Percentiles rank a stretch among this genome's conserved stretches.
Conservation (phyloP, 2,888 invertebrate genomes). For the Tetropium fuscum region DNA sequence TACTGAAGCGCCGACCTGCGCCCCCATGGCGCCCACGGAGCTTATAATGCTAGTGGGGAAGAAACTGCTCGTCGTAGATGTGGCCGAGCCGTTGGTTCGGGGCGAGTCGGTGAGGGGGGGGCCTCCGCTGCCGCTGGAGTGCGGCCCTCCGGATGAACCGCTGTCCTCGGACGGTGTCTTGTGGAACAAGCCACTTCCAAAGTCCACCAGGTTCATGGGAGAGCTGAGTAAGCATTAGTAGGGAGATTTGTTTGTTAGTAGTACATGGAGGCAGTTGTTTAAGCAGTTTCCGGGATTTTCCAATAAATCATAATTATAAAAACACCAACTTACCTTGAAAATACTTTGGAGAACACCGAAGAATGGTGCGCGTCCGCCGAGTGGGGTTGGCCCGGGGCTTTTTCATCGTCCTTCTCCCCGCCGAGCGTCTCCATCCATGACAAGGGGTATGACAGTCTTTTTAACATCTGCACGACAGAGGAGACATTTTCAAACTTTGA, state of each 20-base stretch:
- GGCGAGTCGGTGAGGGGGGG: conserved; percentile 67
- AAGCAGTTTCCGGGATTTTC: too few species aligned
- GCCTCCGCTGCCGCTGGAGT: conserved; percentile 67
- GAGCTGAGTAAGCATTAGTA: conserved; percentile 70
- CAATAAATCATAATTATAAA: too few species aligned
- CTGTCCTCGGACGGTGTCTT: conserved; percentile 94
- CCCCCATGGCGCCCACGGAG: conserved; percentile 63
- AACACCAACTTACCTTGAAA: conserved; percentile 78
- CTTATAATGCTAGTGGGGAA: conserved; percentile 65
- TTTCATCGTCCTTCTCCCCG: conserved; percentile 73
- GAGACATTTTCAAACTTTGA: neutral
- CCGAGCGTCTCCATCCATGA: conserved; percentile 94
- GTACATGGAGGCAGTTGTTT: conserved; percentile 20
- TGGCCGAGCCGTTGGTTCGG: conserved; percentile 32
- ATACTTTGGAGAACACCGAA: conserved; percentile 92
- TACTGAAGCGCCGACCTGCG: conserved; percentile 57
- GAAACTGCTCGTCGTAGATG: conserved; percentile 58
- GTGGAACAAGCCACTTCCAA: conserved; percentile 93
- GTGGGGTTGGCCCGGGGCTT: conserved; percentile 63
- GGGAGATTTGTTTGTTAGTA: conserved; percentile 38
- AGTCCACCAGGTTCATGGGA: conserved; percentile 95
- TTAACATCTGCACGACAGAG: conserved; percentile 78
- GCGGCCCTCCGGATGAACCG: conserved; percentile 72
- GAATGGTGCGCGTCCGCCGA: conserved; percentile 70
- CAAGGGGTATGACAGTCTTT: conserved; percentile 90